Evolutionary conservation across 2,113 vertebrate genomes (phyloP).

Genomic region (Leucoraja erinaceus): DNA sequence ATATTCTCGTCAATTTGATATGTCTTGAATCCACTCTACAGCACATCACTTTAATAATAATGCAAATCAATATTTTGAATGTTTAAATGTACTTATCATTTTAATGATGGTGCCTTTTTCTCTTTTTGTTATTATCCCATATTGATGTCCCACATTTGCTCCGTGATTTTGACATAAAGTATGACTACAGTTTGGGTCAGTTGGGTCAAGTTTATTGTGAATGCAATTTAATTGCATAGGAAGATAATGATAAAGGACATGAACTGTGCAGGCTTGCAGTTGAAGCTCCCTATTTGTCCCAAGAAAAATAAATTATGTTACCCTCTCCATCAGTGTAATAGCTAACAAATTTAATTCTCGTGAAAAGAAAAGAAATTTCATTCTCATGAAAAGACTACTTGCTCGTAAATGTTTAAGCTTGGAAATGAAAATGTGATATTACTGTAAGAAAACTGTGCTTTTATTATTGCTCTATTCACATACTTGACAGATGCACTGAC

Average conservation of each 20-base stretch:
- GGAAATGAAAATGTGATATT: neutral
- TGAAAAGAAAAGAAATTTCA: neutral
- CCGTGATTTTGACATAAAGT: neutral
- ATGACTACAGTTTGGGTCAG: neutral
- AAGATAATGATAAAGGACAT: neutral
- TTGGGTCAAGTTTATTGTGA: conserved; percentile 4
- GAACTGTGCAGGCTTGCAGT: neutral
- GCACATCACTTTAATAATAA: neutral
- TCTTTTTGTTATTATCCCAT: neutral
- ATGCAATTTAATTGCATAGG: neutral
- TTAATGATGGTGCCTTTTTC: neutral
- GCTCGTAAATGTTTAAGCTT: neutral
- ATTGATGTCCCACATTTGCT: neutral
- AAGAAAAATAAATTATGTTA: neutral
- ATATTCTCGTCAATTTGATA: neutral
- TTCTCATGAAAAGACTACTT: neutral
- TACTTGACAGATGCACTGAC: neutral
- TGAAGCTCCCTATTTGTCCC: neutral
- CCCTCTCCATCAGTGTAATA: neutral
- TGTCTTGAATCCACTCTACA: neutral
- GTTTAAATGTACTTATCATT: neutral
- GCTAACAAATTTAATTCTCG: conserved; percentile 4
- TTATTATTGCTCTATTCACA: neutral
- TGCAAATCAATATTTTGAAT: conserved; percentile 1
- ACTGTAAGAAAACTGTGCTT: neutral